Evolutionary conservation across 2,797 vertebrate species (phyloP), one percentile per base, ranked within the genome.

Genomic region (Acipenser ruthenus): DNA sequence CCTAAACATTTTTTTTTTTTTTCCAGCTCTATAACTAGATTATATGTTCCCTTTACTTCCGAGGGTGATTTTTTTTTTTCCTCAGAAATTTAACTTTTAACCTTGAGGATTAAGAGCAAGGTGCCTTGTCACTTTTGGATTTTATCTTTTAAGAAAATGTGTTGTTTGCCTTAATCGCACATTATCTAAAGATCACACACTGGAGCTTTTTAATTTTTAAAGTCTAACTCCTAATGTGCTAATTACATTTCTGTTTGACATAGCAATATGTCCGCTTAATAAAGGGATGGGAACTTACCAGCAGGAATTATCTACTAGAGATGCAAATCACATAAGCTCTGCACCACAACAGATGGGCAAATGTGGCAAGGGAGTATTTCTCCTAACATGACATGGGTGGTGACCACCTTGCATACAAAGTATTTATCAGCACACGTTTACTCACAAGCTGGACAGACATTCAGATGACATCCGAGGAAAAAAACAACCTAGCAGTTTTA

Each of bases 1-100:
- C 50, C 50, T 74, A 66, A 52, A 72, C 65, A 68, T 13, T 70
- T 71, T 63, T 67, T 70, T 71, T 63, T 67, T 68, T 74, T 63
- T 67, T 68, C 73, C 71, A 72, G 65, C 49, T 67, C 12, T 62
- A 68, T 70, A 70, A 70, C 60, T 73, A 60, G 68, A 70, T 67
- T 73, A 65, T 61, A 60, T 61, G 68, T 67, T 67, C 63, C n/a
- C 60, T 67, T 71, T 67, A 58, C 64, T 52, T 18, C 59, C 65
- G 60, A 65, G 65, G 69, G 65, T 63, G 50, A 50, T n/a, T n/a
- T 37, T 23, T 74, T 37, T 37, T 47, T 74, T 55, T 68, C 59
- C 58, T 72, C 63, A 50, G 71, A 69, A 68, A 64, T 18, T 60
- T 37, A 56, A 48, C 61, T 63, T 69, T 72, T 68, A 67, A 65